Evolutionary conservation across 2,113 vertebrate genomes (phyloP), one percentile per base, ranked within the genome.

Genomic region (Chinchilla lanigera): DNA sequence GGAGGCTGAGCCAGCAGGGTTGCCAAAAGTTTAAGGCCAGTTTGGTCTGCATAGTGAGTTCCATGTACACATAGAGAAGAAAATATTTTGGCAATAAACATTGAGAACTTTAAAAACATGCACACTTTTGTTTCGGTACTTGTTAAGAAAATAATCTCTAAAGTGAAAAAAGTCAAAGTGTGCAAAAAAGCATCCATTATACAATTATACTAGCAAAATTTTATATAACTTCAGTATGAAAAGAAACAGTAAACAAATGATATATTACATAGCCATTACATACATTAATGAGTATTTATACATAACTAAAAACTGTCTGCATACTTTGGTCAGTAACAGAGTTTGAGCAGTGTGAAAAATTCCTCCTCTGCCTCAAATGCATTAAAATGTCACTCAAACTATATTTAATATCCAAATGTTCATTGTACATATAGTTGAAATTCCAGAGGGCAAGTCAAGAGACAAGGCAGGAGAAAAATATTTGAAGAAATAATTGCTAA

Each of bases 381-480:
- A 80, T 65, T 63, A 93, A 86, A 90, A 69, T 91, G 28, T 90
- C n/a, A 81, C n/a, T 91, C 75, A 67, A 65, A 81, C 86, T 75
- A 41, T 77, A 85, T 58, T 92, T 77, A 52, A 26, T 56, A 73
- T 52, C 24, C 11, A 50, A 73, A 89, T n/a, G 13, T 78, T 78
- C 87, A 89, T 35, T 89, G 35, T 61, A 50, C 20, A 78, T 47
- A n/a, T 26, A 78, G 44, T 41, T 61, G 2, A 47, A 89, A 82
- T 28, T 89, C 26, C 35, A 83, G 65, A 75, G 33, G 30, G 63
- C 71, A 11, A 61, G 77, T 3, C 61, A 19, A 78, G 4, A 73
- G 28, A 61, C 26, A 58, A 52, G 7, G 13, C 5, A 41, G 16
- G 5, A 54, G 4, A 41, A 78, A 77, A 54, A 26, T 71, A 71